Evolutionary conservation across 2,888 invertebrate species (phyloP).

Genomic region (Alcis repandata): DNA sequence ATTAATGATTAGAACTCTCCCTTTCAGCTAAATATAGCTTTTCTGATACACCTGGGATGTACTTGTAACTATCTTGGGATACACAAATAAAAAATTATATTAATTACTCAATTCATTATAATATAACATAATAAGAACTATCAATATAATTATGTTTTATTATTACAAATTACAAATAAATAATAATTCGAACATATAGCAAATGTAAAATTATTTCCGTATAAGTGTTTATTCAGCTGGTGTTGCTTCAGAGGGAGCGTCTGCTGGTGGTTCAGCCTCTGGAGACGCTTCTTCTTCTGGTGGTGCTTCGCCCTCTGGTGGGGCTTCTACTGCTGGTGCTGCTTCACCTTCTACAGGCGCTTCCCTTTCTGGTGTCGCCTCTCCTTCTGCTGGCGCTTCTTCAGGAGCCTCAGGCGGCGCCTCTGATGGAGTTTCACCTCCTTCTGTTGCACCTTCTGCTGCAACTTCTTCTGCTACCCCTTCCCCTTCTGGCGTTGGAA

Average conservation of each 20-base stretch:
- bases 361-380: constrained; percentile 30
- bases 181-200: constrained; percentile 31
- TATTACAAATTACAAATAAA: constrained; percentile 43
- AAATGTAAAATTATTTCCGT: constrained; percentile 39
- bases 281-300: constrained; percentile 36
- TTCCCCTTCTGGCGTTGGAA: constrained; percentile 23
- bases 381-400: constrained; percentile 34
- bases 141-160: constrained; percentile 27
- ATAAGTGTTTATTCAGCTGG: constrained; percentile 23
- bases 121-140: constrained; percentile 13
- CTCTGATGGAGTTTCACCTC: constrained; percentile 39
- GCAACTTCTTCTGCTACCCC: constrained; percentile 34
- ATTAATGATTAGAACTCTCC: no score
- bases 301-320: constrained; percentile 31
- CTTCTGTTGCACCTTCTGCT: constrained; percentile 37
- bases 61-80: background rate
- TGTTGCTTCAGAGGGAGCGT: constrained; percentile 25
- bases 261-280: constrained; percentile 38
- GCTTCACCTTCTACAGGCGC: constrained; percentile 36
- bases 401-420: constrained; percentile 36
- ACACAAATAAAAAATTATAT: background rate
- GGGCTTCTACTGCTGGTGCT: constrained; percentile 33
- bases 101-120: constrained; percentile 15
- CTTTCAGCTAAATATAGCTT: no score
- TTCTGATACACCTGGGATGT: no score